Conservation (phyloP, 2,888 invertebrate species). For the Phasia obesa region DNA sequence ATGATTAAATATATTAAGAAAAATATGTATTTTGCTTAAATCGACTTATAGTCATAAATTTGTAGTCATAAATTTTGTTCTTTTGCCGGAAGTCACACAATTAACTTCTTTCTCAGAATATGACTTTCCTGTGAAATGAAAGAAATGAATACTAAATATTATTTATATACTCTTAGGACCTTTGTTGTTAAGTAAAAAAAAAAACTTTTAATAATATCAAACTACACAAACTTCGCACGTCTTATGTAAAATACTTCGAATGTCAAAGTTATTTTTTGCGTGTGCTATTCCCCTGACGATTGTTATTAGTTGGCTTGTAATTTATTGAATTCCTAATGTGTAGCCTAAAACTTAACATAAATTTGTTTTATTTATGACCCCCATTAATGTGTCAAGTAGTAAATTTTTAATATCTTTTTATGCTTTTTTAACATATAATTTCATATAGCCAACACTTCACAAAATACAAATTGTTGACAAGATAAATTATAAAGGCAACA, state of each 20-base stretch:
- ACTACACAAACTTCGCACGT: too few relatives aligned
- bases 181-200: too few relatives aligned
- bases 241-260: neutral
- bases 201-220: too few relatives aligned
- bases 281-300: neutral
- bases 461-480: constrained; percentile 63
- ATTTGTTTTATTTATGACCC: constrained; percentile 58
- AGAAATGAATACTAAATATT: too few relatives aligned
- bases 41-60: too few relatives aligned
- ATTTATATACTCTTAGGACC: too few relatives aligned
- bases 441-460: constrained; percentile 37
- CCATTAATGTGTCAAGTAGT: constrained; percentile 51
- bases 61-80: too few relatives aligned
- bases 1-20: too few relatives aligned
- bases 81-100: too few relatives aligned
- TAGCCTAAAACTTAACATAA: neutral
- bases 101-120: too few relatives aligned
- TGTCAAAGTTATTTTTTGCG: neutral
- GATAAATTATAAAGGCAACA: constrained; percentile 55
- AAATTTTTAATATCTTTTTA: constrained; percentile 10
- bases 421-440: neutral
- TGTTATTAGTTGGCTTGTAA: neutral
- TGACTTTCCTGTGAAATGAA: too few relatives aligned
- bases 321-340: neutral
- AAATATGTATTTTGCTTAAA: too few relatives aligned